Conservation (phyloP, 2,888 invertebrate species). For the Ormyrus nitidulus region DNA sequence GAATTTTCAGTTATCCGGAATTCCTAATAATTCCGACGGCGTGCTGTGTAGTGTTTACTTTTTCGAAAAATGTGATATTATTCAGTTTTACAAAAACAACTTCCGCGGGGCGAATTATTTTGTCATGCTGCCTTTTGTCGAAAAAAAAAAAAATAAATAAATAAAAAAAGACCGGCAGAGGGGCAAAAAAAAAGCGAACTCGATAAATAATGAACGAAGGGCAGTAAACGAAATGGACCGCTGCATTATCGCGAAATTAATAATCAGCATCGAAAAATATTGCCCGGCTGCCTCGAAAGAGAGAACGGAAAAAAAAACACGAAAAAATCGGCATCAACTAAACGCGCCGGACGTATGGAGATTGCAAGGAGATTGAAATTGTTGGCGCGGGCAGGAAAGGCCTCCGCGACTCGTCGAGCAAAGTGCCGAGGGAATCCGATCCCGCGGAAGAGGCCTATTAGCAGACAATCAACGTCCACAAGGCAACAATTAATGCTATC, state of each 20-base stretch:
- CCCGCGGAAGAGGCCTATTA: constrained; percentile 64
- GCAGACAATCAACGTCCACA: constrained; percentile 68
- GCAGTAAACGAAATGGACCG: too few species aligned
- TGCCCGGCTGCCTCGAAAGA: neutral
- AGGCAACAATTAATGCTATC: constrained; percentile 72
- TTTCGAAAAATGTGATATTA: too few species aligned
- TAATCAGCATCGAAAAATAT: neutral
- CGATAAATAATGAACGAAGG: too few species aligned
- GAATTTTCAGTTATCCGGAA: too few species aligned
- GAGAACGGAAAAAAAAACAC: neutral
- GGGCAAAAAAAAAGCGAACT: too few species aligned
- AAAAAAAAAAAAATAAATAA: too few species aligned
- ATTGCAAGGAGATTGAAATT: neutral
- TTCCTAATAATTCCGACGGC: too few species aligned
- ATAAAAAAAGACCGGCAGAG: too few species aligned
- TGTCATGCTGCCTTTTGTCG: too few species aligned
- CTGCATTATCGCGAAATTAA: neutral
- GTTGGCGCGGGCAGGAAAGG: neutral
- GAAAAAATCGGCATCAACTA: neutral
- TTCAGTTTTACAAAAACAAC: too few species aligned
- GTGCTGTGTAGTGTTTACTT: too few species aligned
- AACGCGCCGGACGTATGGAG: neutral
- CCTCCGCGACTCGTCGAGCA: neutral
- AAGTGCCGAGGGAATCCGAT: constrained; percentile 46
- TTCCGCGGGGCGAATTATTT: too few species aligned